Percentiles rank a stretch among this genome's conserved stretches.
phyloP scores from a whole-genome alignment of 2,113 vertebrate species.

The Scopus umbretta region DNA sequence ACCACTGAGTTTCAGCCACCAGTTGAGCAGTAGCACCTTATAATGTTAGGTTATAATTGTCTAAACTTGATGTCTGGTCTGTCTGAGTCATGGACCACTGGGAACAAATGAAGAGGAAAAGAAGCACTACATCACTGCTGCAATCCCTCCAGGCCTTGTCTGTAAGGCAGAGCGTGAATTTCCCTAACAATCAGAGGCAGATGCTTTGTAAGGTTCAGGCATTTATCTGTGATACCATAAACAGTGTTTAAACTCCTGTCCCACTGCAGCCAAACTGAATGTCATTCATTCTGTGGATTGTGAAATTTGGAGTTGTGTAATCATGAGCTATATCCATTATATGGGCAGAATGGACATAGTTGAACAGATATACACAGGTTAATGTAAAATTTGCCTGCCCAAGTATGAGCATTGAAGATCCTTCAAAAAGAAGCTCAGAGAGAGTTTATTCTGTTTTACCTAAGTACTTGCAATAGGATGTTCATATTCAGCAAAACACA shows the following conservation, averaged over 20 bases:
- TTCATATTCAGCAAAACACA: not conserved
- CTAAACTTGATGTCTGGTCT: not conserved
- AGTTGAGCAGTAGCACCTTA: not conserved
- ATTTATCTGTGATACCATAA: not conserved
- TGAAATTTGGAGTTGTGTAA: not conserved
- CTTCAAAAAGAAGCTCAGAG: not conserved
- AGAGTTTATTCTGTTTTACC: not conserved
- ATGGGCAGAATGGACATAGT: not conserved
- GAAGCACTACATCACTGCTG: not conserved
- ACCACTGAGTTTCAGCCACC: not conserved
- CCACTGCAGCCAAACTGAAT: not conserved
- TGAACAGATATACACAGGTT: not conserved
- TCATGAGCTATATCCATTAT: not conserved
- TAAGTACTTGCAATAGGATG: not conserved
- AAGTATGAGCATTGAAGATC: not conserved
- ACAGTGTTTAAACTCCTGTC: not conserved
- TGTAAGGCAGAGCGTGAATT: not conserved
- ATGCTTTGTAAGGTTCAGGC: not conserved
- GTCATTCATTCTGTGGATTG: not conserved
- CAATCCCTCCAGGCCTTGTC: not conserved
- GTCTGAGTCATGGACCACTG: not conserved
- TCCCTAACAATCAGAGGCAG: not conserved
- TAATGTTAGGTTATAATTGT: not conserved
- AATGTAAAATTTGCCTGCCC: not conserved
- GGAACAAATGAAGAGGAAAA: not conserved